Base-by-base conservation (phyloP, 2,113 vertebrate species). In the Hemiprocne comata region DNA sequence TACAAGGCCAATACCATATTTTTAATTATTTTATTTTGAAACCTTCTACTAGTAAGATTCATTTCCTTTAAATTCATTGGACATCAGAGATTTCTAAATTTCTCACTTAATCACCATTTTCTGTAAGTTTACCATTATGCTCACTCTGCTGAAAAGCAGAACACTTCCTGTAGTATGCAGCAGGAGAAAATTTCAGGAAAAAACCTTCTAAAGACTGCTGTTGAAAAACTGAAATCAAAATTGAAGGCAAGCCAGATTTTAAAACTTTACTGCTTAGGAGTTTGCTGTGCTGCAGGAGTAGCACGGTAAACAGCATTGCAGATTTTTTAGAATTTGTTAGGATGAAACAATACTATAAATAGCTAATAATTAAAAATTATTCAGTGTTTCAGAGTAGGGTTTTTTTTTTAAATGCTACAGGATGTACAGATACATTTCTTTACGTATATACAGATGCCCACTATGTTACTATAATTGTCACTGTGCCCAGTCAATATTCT, bases 41-140 rank as follows among this genome's bases (percentile, higher is more conserved):
- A 28, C 33, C 72, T 87, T 76, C 67, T 66, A 42, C 84, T 92
- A 94, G 85, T 76, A 97, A 97, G 94, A 95, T 93, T 97, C 62
- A 95, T 79, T 69, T 94, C 42, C 65, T 80, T 93, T 70, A 69
- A 94, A n/a, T 80, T 91, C 10, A 84, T 33, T 70, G n/a, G 64
- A 82, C 19, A 74, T 84, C 67, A 94, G 55, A 75, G 73, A 73
- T 44, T 90, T 95, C 48, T 42, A 82, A 74, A 34, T 88, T 94
- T 92, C n/a, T 86, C 72, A 67, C 66, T 72, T 16, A 26, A 46
- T n/a, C 28, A 66, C 36, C 17, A 29, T n/a, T 87, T 93, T 64
- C 81, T 72, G 20, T 64, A 57, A 23, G 10, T 78, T 89, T 75
- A 50, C n/a, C 61, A 87, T 74, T 54, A 69, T 18, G 28, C 21